These are phyloP conservation scores for Ophiodon elongatus DNA, from an alignment of 2,113 vertebrate species.

Conservation along the genomic window DNA sequence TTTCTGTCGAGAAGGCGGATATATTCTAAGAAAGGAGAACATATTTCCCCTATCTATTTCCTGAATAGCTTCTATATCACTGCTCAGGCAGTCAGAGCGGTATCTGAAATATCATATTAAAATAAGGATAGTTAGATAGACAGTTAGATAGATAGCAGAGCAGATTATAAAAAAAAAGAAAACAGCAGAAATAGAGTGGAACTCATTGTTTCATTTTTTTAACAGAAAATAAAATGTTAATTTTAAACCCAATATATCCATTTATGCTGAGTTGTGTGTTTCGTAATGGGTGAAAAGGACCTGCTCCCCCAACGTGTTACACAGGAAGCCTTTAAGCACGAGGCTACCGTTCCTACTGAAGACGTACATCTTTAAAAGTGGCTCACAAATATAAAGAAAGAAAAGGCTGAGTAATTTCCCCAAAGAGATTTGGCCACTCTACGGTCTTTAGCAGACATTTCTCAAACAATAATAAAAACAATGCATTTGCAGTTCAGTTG, in stretches of 20 bases:
- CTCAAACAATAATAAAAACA: no score
- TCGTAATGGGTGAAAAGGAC: not conserved
- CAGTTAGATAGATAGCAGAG: not conserved
- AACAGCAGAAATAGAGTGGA: not conserved
- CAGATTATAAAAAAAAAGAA: not conserved
- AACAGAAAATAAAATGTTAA: not conserved
- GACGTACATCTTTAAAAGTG: constrained; percentile 3
- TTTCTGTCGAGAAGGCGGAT: constrained; percentile 75
- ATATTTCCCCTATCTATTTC: constrained; percentile 63
- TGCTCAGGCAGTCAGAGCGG: constrained; percentile 37
- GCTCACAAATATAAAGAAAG: not conserved
- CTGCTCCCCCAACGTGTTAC: not conserved
- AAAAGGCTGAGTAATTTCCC: no score
- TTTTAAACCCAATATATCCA: not conserved
- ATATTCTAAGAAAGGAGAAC: constrained; percentile 74
- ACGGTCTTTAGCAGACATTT: no score
- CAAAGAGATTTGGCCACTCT: no score
- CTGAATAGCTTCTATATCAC: constrained; percentile 48
- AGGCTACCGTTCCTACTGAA: not conserved
- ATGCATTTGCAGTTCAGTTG: no score
- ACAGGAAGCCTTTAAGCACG: not conserved
- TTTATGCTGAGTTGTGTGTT: not conserved
- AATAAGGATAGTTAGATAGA: constrained; percentile 30
- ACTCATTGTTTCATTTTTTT: not conserved
- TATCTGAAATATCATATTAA: constrained; percentile 52